Evolutionary conservation across 2,797 vertebrate genomes (phyloP), one percentile per base, ranked within the genome.

Genomic region (Craterocephalus amniculus): DNA sequence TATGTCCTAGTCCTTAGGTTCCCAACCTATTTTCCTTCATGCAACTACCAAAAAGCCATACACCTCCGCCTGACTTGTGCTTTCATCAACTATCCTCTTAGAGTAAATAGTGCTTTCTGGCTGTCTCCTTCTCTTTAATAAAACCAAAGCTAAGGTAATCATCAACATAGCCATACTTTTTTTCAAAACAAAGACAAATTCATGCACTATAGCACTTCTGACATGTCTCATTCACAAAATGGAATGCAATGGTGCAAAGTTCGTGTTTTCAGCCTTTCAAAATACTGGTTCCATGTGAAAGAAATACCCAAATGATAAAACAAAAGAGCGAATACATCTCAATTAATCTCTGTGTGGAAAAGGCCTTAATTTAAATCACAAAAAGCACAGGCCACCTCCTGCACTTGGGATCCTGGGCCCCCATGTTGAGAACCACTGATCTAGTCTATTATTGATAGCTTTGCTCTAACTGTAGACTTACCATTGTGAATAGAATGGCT

Each of bases 401-500:
- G 40, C 6, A 20, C 40, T 43, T 16, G 36, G 36, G 14, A 38
- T 18, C 4, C 16, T 6, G 40, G 4, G 14, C 7, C 18, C 40
- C 40, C 40, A 20, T 1, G 18, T 45, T 45, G 3, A 6, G 40
- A 45, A 45, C 18, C 40, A 45, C 20, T n/a, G 43, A 45, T 45
- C 12, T n/a, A 45, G 43, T n/a, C 20, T 2, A 40, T 72, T 3
- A 58, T 13, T 60, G 58, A 55, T 43, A 9, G 9, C 6, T 63
- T 48, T 0, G 26, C 10, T 36, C 27, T 34, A 3, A 32, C 26
- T 58, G 12, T 27, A 52, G 20, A 86, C 94, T 94, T 89, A 98
- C 97, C 96, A 98, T 91, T 0, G 96, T 96, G 77, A 98, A 99
- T 55, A 97, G 86, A 35, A 96, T 90, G 6, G 97, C 96, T 83